A percentile compares a stretch with the other conserved stretches of the same genome.
Evolutionary conservation across 1,140 invertebrate genomes (phyloP).

Genomic region (Drosophila yakuba): DNA sequence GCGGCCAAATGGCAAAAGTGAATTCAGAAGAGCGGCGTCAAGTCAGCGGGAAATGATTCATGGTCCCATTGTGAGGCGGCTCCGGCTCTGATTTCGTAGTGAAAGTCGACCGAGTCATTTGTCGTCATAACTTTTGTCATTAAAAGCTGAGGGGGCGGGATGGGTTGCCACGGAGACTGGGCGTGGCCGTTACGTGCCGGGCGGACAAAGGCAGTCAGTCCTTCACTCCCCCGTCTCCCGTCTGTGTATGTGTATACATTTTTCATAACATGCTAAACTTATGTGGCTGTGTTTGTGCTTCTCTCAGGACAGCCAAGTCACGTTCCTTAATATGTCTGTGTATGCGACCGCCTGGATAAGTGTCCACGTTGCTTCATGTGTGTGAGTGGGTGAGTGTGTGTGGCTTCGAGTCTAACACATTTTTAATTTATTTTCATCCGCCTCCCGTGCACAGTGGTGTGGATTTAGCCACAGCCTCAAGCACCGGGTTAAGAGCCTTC

Average conservation of each 20-base stretch:
- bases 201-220: constrained; percentile 51
- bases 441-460: constrained; percentile 32
- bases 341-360: constrained; percentile 37
- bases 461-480: constrained; percentile 56
- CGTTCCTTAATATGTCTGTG: constrained; percentile 77
- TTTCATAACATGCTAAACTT: constrained; percentile 78
- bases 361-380: constrained; percentile 17
- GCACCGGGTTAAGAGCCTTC: constrained; percentile 69
- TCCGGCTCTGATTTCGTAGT: constrained; percentile 68
- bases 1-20: constrained; percentile 52
- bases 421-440: constrained; percentile 78
- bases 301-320: constrained; percentile 60
- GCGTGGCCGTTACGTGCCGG: constrained; percentile 55
- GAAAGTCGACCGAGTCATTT: constrained; percentile 80
- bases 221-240: constrained; percentile 1
- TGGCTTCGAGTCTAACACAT: constrained; percentile 64
- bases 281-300: constrained; percentile 7
- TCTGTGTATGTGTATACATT: constrained; percentile 58
- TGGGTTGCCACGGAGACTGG: constrained; percentile 6
- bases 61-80: constrained; percentile 56
- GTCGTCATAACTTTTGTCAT: constrained; percentile 81
- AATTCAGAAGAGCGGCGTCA: constrained; percentile 39
- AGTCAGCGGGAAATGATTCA: constrained; percentile 72
- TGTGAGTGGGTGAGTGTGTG: constrained; percentile 9
- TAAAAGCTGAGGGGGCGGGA: constrained; percentile 33